Percentiles rank a stretch among this genome's conserved stretches.
These are phyloP conservation scores for Pomacea maculata DNA, from an alignment of 1,140 invertebrate species.

Conservation along the genomic window DNA sequence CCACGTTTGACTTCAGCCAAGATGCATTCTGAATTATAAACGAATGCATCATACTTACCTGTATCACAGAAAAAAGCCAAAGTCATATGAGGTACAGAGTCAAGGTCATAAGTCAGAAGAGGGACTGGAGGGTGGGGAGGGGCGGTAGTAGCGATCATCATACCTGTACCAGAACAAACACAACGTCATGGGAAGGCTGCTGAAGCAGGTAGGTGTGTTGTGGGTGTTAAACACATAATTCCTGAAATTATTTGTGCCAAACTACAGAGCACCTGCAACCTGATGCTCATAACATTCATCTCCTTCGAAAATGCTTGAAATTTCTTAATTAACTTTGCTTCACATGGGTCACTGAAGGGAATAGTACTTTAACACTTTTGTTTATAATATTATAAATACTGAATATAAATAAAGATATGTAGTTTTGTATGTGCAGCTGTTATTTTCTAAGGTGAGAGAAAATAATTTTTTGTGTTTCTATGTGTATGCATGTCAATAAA, in stretches of 20 bases:
- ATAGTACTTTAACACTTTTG: too few species aligned
- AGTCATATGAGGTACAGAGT: not conserved
- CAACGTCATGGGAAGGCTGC: too few species aligned
- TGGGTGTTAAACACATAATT: slow-evolving; percentile 9
- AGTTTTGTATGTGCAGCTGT: too few species aligned
- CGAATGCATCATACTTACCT: slow-evolving; percentile 6
- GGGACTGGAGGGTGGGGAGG: slow-evolving; percentile 4
- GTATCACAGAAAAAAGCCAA: slow-evolving; percentile 11
- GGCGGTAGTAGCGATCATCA: slow-evolving; percentile 18
- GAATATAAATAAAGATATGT: too few species aligned
- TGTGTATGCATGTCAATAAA: too few species aligned
- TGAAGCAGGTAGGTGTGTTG: slow-evolving; percentile 13
- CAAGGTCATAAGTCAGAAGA: slow-evolving; percentile 14
- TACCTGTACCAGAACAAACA: slow-evolving; percentile 1
- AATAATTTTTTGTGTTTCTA: too few species aligned
- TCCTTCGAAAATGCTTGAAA: not conserved
- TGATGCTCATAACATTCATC: not conserved
- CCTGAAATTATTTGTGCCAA: not conserved
- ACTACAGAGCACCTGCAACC: not conserved
- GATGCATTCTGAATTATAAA: not conserved
- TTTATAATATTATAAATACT: too few species aligned
- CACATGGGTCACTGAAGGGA: too few species aligned
- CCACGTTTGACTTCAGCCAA: not conserved
- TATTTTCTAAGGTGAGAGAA: too few species aligned
- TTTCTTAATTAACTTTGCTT: too few species aligned